phyloP scores from a whole-genome alignment of 92 coral and sea anemone genomes.

The Blastomussa wellsi region DNA sequence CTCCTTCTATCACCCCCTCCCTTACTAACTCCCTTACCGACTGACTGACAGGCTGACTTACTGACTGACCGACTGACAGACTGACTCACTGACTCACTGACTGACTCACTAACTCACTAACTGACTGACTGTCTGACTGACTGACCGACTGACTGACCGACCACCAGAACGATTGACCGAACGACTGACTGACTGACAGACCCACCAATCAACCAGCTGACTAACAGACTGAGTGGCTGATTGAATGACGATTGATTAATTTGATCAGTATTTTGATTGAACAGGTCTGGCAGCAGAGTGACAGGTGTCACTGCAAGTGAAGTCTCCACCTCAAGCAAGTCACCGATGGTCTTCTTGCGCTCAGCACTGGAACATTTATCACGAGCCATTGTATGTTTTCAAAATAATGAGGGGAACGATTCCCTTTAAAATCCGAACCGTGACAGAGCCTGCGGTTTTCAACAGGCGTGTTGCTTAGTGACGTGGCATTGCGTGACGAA shows the following conservation, averaged over 20 bases:
- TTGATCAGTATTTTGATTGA: neutral
- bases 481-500: neutral
- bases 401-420: neutral
- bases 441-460: neutral
- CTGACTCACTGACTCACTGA: too few species aligned
- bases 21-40: neutral
- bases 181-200: too few species aligned
- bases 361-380: conserved; percentile 67
- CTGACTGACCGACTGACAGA: too few species aligned
- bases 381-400: conserved; percentile 75
- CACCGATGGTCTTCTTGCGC: conserved; percentile 65
- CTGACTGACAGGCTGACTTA: neutral
- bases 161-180: too few species aligned
- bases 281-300: conserved; percentile 77
- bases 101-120: too few species aligned
- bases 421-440: neutral
- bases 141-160: too few species aligned
- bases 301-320: conserved; percentile 69
- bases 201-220: too few species aligned
- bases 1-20: neutral
- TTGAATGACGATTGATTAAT: neutral
- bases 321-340: conserved; percentile 34
- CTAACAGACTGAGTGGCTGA: too few species aligned
- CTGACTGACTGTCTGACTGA: too few species aligned
- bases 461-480: neutral